Conservation (phyloP, 2,888 invertebrate genomes). For the Ptychoptera albimana region DNA sequence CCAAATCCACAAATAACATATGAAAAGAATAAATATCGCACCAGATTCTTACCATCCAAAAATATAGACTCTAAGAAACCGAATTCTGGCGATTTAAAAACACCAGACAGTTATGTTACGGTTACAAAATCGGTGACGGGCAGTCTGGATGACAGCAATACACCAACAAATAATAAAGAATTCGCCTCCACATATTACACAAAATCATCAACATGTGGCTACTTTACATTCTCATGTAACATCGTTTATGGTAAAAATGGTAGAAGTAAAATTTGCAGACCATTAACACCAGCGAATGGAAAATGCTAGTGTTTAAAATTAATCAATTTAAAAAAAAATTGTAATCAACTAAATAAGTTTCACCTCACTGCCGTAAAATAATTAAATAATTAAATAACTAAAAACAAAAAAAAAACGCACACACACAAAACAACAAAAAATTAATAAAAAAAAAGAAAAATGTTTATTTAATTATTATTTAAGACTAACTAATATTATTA, state of each 20-base stretch:
- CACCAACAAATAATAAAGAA: slow-evolving; percentile 47
- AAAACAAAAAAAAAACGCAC: too few species aligned
- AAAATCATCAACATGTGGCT: slow-evolving; percentile 74
- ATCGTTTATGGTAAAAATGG: slow-evolving; percentile 62
- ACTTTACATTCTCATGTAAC: slow-evolving; percentile 73
- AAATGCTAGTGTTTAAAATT: slow-evolving; percentile 31
- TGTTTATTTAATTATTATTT: too few species aligned
- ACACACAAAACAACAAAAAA: too few species aligned
- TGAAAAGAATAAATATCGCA: slow-evolving; percentile 25
- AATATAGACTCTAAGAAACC: slow-evolving; percentile 5
- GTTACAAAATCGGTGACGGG: slow-evolving; percentile 69
- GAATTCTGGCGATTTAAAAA: slow-evolving; percentile 20
- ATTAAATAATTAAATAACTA: too few species aligned
- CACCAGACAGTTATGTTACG: slow-evolving; percentile 55
- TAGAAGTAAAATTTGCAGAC: slow-evolving; percentile 67
- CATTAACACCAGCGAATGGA: slow-evolving; percentile 59
- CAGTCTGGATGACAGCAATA: slow-evolving; percentile 43
- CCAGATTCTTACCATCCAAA: slow-evolving; percentile 22
- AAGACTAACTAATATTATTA: too few species aligned
- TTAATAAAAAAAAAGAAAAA: too few species aligned
- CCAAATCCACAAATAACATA: background rate
- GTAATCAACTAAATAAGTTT: too few species aligned
- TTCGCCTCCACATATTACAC: slow-evolving; percentile 68
- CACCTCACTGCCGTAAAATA: too few species aligned
- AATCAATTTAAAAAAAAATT: too few species aligned